A percentile compares a stretch with the other conserved stretches of the same genome.
phyloP scores from a whole-genome alignment of 2,888 invertebrate species.

The Epistrophe eligans region DNA sequence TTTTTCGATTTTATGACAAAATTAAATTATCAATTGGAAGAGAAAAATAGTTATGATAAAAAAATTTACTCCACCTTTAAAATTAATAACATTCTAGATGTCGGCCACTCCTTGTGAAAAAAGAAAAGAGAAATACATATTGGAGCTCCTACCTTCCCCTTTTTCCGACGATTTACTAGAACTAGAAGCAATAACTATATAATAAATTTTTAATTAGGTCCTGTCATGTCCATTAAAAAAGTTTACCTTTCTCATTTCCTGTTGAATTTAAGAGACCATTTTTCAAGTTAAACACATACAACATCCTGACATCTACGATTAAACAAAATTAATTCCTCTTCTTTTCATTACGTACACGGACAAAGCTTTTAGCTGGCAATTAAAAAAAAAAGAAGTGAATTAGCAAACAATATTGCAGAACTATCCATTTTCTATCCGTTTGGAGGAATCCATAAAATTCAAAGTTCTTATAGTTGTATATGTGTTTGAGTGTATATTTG shows the following conservation, averaged over 20 bases:
- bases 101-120: too few species aligned
- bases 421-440: background rate
- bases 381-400: background rate
- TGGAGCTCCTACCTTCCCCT: too few species aligned
- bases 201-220: background rate
- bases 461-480: background rate
- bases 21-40: too few species aligned
- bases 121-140: too few species aligned
- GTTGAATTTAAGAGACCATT: constrained; percentile 8
- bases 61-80: too few species aligned
- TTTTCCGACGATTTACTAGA: too few species aligned
- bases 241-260: background rate
- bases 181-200: background rate
- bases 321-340: constrained; percentile 35
- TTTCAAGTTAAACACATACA: constrained; percentile 11
- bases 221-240: background rate
- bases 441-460: constrained; percentile 6
- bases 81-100: too few species aligned
- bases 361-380: constrained; percentile 3
- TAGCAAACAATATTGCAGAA: constrained; percentile 13
- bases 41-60: too few species aligned
- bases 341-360: background rate
- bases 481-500: background rate
- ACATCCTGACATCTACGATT: background rate
- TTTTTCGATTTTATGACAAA: too few species aligned